phyloP scores from a whole-genome alignment of 2,113 vertebrate genomes.

The Catagonus wagneri region DNA sequence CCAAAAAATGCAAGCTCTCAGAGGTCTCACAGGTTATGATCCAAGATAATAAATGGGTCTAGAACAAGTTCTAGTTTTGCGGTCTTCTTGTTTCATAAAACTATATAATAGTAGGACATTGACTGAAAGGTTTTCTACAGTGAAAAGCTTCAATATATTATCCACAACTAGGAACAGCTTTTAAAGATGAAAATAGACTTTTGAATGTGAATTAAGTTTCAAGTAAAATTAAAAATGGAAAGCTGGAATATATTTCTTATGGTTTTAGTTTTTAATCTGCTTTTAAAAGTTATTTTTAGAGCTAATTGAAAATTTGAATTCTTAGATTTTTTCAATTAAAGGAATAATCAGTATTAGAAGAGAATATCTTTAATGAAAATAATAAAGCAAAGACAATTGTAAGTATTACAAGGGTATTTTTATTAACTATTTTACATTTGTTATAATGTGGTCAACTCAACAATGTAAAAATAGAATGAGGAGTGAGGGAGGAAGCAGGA shows the following conservation, averaged over 20 bases:
- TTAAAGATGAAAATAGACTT: conserved; percentile 17
- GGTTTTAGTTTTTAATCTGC: neutral
- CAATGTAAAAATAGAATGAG: neutral
- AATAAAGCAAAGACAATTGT: conserved; percentile 4
- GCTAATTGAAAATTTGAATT: neutral
- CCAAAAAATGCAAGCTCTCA: neutral
- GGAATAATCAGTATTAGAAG: conserved; percentile 19
- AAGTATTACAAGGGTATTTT: neutral
- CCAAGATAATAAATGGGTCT: neutral
- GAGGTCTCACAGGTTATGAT: neutral
- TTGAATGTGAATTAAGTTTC: conserved; percentile 13
- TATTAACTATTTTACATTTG: conserved; percentile 2
- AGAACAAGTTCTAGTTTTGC: neutral
- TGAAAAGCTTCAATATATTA: neutral
- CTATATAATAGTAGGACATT: neutral
- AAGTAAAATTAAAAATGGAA: neutral
- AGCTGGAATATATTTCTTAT: neutral
- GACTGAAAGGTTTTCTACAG: neutral
- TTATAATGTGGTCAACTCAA: neutral
- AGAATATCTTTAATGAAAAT: neutral
- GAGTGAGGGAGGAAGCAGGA: neutral
- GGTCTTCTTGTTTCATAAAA: conserved; percentile 23
- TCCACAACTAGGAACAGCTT: neutral
- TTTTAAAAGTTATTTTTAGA: conserved; percentile 41
- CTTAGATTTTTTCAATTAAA: conserved; percentile 23